Conservation (phyloP, 64 coral and sea anemone species). For the Orbicella faveolata region DNA sequence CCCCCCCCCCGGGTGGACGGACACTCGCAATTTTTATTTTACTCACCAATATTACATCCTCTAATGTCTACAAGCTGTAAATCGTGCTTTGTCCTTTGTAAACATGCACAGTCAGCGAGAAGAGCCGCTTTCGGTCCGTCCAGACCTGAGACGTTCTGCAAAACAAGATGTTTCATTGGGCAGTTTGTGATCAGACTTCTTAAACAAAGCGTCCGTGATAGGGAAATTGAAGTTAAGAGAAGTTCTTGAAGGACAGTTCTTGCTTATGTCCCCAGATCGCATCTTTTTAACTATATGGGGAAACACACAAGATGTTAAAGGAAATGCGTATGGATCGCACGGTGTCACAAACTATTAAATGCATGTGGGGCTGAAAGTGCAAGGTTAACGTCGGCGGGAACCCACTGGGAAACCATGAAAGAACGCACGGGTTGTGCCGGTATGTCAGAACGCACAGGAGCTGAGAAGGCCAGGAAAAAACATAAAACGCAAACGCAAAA, state of each 20-base stretch:
- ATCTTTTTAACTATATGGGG: not conserved
- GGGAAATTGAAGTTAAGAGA: constrained; percentile 31
- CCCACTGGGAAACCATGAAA: too few relatives aligned
- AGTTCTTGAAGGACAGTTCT: constrained; percentile 44
- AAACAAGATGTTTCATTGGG: constrained; percentile 41
- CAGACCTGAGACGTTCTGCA: constrained; percentile 23
- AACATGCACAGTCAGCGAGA: constrained; percentile 24
- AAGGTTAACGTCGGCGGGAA: too few relatives aligned
- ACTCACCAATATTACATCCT: constrained; percentile 64
- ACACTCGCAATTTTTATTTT: too few relatives aligned
- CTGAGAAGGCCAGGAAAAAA: too few relatives aligned
- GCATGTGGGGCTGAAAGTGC: too few relatives aligned
- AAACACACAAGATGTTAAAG: too few relatives aligned
- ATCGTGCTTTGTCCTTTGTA: constrained; percentile 30
- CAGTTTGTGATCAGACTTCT: constrained; percentile 20
- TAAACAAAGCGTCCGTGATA: constrained; percentile 23
- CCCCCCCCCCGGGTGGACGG: too few relatives aligned
- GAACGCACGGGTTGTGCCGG: too few relatives aligned
- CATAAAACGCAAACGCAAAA: too few relatives aligned
- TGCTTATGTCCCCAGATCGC: constrained; percentile 16
- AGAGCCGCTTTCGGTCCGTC: constrained; percentile 41
- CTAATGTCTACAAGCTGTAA: constrained; percentile 52
- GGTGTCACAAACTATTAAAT: too few relatives aligned
- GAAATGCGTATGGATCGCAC: too few relatives aligned
- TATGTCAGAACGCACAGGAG: too few relatives aligned